A percentile compares a stretch with the other conserved stretches of the same genome.
These are phyloP conservation scores for Limnephilus rhombicus DNA, from an alignment of 2,888 invertebrate species.

Conservation along the genomic window DNA sequence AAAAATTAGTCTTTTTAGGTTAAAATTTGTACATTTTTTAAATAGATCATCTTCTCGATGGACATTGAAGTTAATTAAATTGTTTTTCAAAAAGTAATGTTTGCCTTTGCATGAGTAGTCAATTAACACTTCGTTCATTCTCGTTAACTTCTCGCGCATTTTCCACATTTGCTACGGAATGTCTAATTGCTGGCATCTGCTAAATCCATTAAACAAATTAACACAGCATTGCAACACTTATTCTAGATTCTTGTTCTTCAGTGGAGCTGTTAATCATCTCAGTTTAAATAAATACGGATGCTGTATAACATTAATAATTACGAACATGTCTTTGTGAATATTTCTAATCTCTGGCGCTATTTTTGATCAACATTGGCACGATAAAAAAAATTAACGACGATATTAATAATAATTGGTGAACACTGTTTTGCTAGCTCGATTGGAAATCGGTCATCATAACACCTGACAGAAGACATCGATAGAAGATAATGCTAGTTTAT, in stretches of 20 bases:
- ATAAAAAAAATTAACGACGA: too few relatives aligned
- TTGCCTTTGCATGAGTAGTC: constrained; percentile 9
- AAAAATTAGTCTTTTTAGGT: too few relatives aligned
- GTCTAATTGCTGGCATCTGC: constrained; percentile 40
- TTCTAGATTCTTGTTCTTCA: neutral
- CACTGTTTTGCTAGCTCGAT: too few relatives aligned
- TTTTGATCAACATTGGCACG: neutral
- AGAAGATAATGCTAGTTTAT: too few relatives aligned
- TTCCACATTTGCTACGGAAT: constrained; percentile 43
- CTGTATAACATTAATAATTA: neutral
- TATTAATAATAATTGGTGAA: too few relatives aligned
- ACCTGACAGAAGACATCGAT: too few relatives aligned
- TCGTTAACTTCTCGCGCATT: neutral
- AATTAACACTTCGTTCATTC: constrained; percentile 10
- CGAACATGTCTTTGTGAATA: neutral
- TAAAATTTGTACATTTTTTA: neutral
- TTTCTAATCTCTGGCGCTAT: neutral
- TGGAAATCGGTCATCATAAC: too few relatives aligned
- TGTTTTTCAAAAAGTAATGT: neutral
- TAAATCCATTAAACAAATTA: constrained; percentile 30
- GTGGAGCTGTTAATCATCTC: neutral
- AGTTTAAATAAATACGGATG: neutral
- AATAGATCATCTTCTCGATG: neutral
- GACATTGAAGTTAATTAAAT: neutral
- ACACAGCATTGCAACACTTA: neutral